Evolutionary conservation across 2,797 vertebrate genomes (phyloP).

Genomic region (Pempheris klunzingeri): DNA sequence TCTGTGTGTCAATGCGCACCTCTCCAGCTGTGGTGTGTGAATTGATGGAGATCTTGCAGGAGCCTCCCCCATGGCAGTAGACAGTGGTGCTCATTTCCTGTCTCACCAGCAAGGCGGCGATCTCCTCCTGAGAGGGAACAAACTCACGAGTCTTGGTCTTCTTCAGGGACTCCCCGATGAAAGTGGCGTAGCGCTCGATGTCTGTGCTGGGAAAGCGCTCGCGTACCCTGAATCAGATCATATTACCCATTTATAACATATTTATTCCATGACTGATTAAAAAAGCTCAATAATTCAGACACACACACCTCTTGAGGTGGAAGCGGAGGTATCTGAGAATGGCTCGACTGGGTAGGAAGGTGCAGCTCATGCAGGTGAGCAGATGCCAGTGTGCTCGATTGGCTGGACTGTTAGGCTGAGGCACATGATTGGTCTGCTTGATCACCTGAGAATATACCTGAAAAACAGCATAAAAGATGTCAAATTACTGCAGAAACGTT

Average conservation of each 20-base stretch:
- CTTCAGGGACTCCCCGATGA: constrained; percentile 92
- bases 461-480: neutral
- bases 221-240: constrained; percentile 84
- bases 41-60: constrained; percentile 97
- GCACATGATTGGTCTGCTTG: constrained; percentile 95
- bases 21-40: constrained; percentile 96
- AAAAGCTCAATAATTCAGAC: neutral
- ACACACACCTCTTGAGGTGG: constrained; percentile 91
- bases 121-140: constrained; percentile 95
- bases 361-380: constrained; percentile 95
- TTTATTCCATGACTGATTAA: neutral
- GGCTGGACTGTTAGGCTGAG: constrained; percentile 90
- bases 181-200: constrained; percentile 90
- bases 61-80: constrained; percentile 95
- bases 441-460: constrained; percentile 95
- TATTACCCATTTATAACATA: neutral
- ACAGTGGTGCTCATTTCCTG: constrained; percentile 95
- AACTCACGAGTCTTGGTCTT: constrained; percentile 93
- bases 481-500: neutral
- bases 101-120: constrained; percentile 91
- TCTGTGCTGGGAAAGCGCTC: constrained; percentile 91
- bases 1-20: constrained; percentile 75
- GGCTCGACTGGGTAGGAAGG: constrained; percentile 92
- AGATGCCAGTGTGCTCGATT: constrained; percentile 95
- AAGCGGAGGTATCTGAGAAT: constrained; percentile 95